Base-by-base conservation (phyloP, 2,888 invertebrate genomes). In the Apoda limacodes region DNA sequence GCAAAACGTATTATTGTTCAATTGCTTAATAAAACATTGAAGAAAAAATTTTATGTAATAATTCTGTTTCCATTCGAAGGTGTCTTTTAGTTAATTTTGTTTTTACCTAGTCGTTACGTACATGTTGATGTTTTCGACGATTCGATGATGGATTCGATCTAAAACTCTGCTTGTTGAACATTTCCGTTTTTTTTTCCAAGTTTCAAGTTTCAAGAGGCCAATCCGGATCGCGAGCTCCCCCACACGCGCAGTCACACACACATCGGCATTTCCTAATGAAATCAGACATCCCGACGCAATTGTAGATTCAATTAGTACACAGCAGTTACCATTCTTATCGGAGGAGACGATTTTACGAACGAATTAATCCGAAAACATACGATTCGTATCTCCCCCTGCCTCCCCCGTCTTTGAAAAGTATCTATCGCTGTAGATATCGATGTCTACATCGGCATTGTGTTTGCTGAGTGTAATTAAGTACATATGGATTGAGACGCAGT, bases 311-410 rank as follows among this genome's bases (percentile, higher is more conserved):
- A 80, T 80, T 80, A 78, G 76, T 71, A 76, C 66, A 70, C 68
- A 72, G 67, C 69, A 62, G 61, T 75, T 69, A 69, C 76, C 68
- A 75, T 80, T 80, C 78, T 80, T 80, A 80, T 78, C 75, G 69
- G 60, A 51, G 62, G 70, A 70, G 76, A 76, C 78, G 78, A 80
- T 80, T 80, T 80, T 72, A 76, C 78, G 78, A 80, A 74, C 75
- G 78, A 80, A 80, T 80, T 76, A 76, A 76, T 78, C 72, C 74
- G 71, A 76, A 80, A 80, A 76, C 78, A 78, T 75, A 78, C 75
- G 78, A 76, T 72, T 69, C 57, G 60, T 70, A 74, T 74, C 74
- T 72, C 67, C 76, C 69, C 63, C 59, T 52, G 46, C 52, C 63
- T 55, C 60, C 60, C 60, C 57, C 54, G 45, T 53, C 60, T 59